phyloP scores from a whole-genome alignment of 1,140 invertebrate species.

The Heliconius nattereri region DNA sequence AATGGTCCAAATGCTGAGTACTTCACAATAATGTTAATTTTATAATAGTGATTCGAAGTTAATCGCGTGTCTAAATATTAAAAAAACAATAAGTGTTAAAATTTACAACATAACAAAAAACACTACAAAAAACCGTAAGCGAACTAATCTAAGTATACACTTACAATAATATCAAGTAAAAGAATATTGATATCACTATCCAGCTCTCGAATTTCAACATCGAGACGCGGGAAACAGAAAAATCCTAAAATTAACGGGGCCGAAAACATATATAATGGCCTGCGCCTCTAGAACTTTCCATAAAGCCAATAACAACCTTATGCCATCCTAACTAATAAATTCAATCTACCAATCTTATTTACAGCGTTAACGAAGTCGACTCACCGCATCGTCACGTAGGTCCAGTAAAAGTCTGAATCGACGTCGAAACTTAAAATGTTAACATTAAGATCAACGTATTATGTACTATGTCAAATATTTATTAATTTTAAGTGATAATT shows the following conservation, averaged over 20 bases:
- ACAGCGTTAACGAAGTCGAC: slow-evolving; percentile 46
- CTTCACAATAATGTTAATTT: slow-evolving; percentile 51
- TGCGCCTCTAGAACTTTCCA: slow-evolving; percentile 52
- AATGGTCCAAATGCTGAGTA: slow-evolving; percentile 57
- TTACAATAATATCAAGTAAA: slow-evolving; percentile 75
- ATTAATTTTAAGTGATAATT: slow-evolving; percentile 61
- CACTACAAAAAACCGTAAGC: slow-evolving; percentile 73
- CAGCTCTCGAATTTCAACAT: slow-evolving; percentile 41
- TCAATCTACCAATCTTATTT: slow-evolving; percentile 54
- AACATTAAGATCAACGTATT: slow-evolving; percentile 52
- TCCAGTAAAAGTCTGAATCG: slow-evolving; percentile 42
- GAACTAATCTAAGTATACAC: slow-evolving; percentile 70
- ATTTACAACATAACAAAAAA: slow-evolving; percentile 78
- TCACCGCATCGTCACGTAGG: slow-evolving; percentile 43
- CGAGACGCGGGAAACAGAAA: slow-evolving; percentile 57
- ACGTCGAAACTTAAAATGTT: slow-evolving; percentile 38
- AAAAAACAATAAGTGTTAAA: slow-evolving; percentile 73
- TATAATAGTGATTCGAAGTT: slow-evolving; percentile 62
- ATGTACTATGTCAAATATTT: slow-evolving; percentile 58
- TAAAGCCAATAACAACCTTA: slow-evolving; percentile 49
- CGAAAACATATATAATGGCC: slow-evolving; percentile 80
- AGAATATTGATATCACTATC: slow-evolving; percentile 69
- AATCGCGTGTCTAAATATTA: slow-evolving; percentile 67
- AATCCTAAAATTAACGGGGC: slow-evolving; percentile 68
- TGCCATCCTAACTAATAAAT: slow-evolving; percentile 56